phyloP scores from a whole-genome alignment of 2,888 invertebrate species.

The Agonopterix heracliana region DNA sequence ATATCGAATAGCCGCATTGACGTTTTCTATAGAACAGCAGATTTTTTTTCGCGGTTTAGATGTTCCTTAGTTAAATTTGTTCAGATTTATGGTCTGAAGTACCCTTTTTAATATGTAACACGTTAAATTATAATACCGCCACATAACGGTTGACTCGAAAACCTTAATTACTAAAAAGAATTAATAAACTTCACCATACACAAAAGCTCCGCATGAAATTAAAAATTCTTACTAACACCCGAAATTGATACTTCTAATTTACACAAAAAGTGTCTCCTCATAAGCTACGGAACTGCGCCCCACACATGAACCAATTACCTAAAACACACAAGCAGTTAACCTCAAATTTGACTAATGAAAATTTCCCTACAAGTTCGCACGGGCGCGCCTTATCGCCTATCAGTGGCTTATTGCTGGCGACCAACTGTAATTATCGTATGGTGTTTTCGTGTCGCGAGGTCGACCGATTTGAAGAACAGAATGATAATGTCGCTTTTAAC shows the following conservation, averaged over 20 bases:
- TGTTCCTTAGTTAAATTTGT: too few relatives aligned
- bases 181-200: too few relatives aligned
- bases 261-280: slow-evolving; percentile 47
- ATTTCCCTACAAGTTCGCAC: slow-evolving; percentile 47
- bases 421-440: slow-evolving; percentile 52
- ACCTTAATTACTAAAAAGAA: too few relatives aligned
- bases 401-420: slow-evolving; percentile 51
- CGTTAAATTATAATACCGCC: too few relatives aligned
- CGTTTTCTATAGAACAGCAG: too few relatives aligned
- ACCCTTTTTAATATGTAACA: too few relatives aligned
- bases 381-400: slow-evolving; percentile 69
- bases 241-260: slow-evolving; percentile 47
- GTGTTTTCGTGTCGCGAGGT: slow-evolving; percentile 8
- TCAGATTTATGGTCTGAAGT: too few relatives aligned
- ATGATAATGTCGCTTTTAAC: neutral
- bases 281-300: slow-evolving; percentile 43
- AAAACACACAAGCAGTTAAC: slow-evolving; percentile 68
- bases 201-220: neutral
- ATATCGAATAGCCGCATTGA: too few relatives aligned
- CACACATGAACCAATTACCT: slow-evolving; percentile 67
- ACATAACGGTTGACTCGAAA: too few relatives aligned
- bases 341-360: slow-evolving; percentile 71
- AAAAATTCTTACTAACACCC: slow-evolving; percentile 5
- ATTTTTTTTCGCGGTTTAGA: too few relatives aligned
- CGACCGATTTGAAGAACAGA: slow-evolving; percentile 8